phyloP scores from a whole-genome alignment of 37 sponge, comb jelly and placozoan species.

The Cladorhizidae sp. region DNA sequence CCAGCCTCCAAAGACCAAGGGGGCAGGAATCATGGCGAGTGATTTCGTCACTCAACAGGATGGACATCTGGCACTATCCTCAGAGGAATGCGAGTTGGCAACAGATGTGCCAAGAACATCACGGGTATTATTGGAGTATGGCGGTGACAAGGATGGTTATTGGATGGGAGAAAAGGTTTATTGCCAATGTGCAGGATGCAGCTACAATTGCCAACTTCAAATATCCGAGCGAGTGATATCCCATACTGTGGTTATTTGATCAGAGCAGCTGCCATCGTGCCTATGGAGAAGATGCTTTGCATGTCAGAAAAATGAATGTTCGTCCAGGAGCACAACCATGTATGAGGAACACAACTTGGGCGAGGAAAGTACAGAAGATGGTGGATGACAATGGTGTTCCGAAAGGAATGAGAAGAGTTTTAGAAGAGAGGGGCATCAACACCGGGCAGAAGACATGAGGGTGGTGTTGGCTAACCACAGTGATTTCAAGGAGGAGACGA shows the following conservation, averaged over 20 bases:
- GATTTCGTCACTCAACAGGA: conserved; percentile 18
- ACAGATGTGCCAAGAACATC: background rate
- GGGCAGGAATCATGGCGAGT: conserved; percentile 17
- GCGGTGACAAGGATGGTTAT: conserved; percentile 22
- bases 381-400: conserved; percentile 25
- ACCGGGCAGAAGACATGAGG: conserved; percentile 26
- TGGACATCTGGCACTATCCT: background rate
- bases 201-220: conserved; percentile 22
- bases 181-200: no score
- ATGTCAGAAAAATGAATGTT: no score
- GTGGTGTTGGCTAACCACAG: background rate
- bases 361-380: conserved; percentile 15
- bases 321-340: conserved; percentile 9
- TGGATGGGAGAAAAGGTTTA: background rate
- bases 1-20: background rate
- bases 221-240: background rate
- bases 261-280: no score
- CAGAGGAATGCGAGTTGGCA: background rate
- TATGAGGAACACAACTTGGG: conserved; percentile 8
- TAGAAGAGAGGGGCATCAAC: conserved; percentile 40
- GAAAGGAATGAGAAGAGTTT: conserved; percentile 33
- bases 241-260: conserved; percentile 3
- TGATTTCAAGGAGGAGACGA: no score
- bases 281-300: no score
- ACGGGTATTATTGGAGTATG: conserved; percentile 19